Conservation (phyloP, 2,113 vertebrate genomes). For the Phaethornis superciliosus region DNA sequence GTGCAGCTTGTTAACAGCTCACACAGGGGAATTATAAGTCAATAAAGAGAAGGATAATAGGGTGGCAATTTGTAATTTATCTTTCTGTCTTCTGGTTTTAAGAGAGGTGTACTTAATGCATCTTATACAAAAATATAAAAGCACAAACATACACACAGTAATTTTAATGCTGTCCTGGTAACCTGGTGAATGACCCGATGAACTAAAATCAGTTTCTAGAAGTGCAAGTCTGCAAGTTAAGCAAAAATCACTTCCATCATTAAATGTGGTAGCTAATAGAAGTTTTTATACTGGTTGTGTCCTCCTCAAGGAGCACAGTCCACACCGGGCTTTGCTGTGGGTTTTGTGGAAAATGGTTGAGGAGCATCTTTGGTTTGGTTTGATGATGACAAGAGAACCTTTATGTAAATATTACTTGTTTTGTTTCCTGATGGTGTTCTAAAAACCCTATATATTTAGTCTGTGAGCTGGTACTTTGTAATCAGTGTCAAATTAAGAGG, state of each 20-base stretch:
- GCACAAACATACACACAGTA: neutral
- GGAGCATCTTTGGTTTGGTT: neutral
- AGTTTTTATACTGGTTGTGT: neutral
- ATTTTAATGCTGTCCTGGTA: neutral
- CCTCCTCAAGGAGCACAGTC: neutral
- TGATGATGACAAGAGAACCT: neutral
- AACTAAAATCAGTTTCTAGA: neutral
- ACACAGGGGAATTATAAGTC: neutral
- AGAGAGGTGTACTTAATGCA: neutral
- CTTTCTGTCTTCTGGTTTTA: neutral
- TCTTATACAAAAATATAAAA: neutral
- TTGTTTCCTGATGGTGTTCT: neutral
- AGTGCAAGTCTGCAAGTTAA: neutral
- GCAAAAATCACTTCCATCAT: neutral
- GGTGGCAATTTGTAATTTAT: neutral
- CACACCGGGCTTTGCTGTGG: neutral
- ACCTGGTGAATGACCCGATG: neutral
- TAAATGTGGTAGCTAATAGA: neutral
- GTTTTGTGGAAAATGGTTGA: neutral
- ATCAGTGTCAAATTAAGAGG: neutral
- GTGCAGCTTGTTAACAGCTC: neutral
- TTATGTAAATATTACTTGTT: neutral
- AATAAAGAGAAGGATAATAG: neutral
- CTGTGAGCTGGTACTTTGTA: neutral
- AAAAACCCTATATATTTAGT: neutral